These are phyloP conservation scores for Paraplagusia blochii DNA, from an alignment of 2,113 vertebrate genomes.

Conservation along the genomic window DNA sequence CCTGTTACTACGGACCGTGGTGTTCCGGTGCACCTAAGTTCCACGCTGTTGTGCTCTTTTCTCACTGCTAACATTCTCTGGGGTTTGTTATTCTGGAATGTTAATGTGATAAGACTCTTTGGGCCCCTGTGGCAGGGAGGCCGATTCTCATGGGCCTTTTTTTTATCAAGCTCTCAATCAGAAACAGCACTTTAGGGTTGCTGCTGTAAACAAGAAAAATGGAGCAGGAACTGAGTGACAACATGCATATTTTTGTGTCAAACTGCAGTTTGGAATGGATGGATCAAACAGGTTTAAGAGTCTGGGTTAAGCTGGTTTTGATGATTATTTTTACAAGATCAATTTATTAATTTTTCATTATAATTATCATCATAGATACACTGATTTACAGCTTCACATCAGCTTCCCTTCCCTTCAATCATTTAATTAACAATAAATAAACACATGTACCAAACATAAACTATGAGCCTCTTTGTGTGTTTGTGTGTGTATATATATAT, in stretches of 20 bases:
- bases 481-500: constrained; percentile 42
- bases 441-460: constrained; percentile 51
- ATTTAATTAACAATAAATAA: too few species aligned
- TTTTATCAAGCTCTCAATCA: constrained; percentile 60
- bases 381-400: too few species aligned
- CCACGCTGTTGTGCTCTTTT: too few species aligned
- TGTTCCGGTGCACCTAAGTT: too few species aligned
- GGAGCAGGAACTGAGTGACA: constrained; percentile 38
- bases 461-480: too few species aligned
- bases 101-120: constrained; percentile 63
- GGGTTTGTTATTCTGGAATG: constrained; percentile 72
- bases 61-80: constrained; percentile 60
- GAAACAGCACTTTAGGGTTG: constrained; percentile 36
- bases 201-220: constrained; percentile 40
- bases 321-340: too few species aligned
- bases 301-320: too few species aligned
- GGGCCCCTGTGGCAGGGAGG: constrained; percentile 59
- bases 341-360: too few species aligned
- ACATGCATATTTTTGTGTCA: constrained; percentile 16
- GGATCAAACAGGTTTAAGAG: background rate
- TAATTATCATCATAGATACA: too few species aligned
- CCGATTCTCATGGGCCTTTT: constrained; percentile 47
- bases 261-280: background rate
- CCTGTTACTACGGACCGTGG: too few species aligned
- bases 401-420: too few species aligned